Evolutionary conservation across 1,140 invertebrate species (phyloP).

Genomic region (Zaprionus inermis): DNA sequence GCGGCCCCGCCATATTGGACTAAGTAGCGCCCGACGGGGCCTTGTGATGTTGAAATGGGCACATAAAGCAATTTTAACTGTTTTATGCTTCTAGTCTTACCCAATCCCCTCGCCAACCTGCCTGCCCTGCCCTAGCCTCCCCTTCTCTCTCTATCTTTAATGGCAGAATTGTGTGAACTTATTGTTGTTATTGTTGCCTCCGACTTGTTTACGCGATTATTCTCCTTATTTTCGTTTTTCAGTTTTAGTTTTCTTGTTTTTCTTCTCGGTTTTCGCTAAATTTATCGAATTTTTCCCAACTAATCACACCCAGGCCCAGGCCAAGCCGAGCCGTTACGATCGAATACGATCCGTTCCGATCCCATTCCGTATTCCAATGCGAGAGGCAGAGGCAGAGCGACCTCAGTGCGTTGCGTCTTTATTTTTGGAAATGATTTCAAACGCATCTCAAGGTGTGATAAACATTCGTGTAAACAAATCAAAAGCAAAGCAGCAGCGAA

Average conservation of each 20-base stretch:
- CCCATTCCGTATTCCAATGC: not conserved
- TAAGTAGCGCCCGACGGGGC: slow-evolving; percentile 67
- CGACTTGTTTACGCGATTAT: slow-evolving; percentile 70
- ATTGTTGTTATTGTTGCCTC: slow-evolving; percentile 33
- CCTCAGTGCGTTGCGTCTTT: slow-evolving; percentile 35
- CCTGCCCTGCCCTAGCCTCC: not conserved
- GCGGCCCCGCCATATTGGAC: slow-evolving; percentile 14
- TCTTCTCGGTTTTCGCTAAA: slow-evolving; percentile 61
- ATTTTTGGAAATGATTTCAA: slow-evolving; percentile 83
- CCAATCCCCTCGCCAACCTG: not conserved
- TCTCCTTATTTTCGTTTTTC: slow-evolving; percentile 42
- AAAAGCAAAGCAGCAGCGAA: slow-evolving; percentile 36
- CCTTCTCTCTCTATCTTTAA: slow-evolving; percentile 43
- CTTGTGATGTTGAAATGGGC: slow-evolving; percentile 70
- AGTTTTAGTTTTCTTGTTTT: not conserved
- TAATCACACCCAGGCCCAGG: not conserved
- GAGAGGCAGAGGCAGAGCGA: not conserved
- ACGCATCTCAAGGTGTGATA: slow-evolving; percentile 80
- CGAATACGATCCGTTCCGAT: not conserved
- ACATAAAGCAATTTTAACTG: slow-evolving; percentile 81
- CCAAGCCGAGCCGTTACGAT: not conserved
- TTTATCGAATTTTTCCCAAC: slow-evolving; percentile 55
- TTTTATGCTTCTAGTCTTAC: slow-evolving; percentile 59
- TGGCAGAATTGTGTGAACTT: slow-evolving; percentile 75
- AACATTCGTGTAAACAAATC: slow-evolving; percentile 79